phyloP scores from a whole-genome alignment of 2,888 invertebrate species.

The Drosophila peninsularis region DNA sequence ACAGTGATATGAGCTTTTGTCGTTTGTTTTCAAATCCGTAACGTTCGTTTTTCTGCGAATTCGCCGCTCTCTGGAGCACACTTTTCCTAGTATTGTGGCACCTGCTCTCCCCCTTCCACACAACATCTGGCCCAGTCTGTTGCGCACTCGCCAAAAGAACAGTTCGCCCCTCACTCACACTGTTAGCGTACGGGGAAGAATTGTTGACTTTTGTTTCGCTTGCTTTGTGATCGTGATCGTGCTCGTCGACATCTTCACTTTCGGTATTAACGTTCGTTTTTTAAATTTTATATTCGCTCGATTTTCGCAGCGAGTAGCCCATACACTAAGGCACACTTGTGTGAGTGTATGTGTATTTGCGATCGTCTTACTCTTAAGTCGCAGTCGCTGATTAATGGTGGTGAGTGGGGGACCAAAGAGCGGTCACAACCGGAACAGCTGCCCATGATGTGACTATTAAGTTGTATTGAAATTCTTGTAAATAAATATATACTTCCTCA shows the following conservation, averaged over 20 bases:
- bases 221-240: conserved; percentile 35
- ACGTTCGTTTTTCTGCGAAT: conserved; percentile 60
- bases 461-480: conserved; percentile 12
- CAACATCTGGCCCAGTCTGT: conserved; percentile 5
- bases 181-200: conserved; percentile 16
- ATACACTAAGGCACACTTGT: not conserved
- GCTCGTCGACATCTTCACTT: conserved; percentile 41
- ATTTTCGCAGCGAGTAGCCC: conserved; percentile 14
- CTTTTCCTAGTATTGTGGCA: conserved; percentile 68
- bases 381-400: conserved; percentile 54
- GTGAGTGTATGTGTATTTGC: conserved; percentile 31
- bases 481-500: conserved; percentile 8
- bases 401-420: not conserved
- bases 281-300: conserved; percentile 53
- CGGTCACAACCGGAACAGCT: conserved; percentile 53
- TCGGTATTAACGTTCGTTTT: conserved; percentile 59
- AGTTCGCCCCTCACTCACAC: conserved; percentile 22
- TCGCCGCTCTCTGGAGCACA: conserved; percentile 42
- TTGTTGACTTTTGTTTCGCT: conserved; percentile 25
- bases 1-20: conserved; percentile 26
- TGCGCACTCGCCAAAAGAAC: conserved; percentile 31
- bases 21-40: conserved; percentile 61
- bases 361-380: conserved; percentile 57
- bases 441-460: conserved; percentile 26
- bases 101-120: conserved; percentile 38